A percentile compares a stretch with the other conserved stretches of the same genome.
phyloP scores from a whole-genome alignment of 23 tunicate genomes.

The Ciona savignyi region DNA sequence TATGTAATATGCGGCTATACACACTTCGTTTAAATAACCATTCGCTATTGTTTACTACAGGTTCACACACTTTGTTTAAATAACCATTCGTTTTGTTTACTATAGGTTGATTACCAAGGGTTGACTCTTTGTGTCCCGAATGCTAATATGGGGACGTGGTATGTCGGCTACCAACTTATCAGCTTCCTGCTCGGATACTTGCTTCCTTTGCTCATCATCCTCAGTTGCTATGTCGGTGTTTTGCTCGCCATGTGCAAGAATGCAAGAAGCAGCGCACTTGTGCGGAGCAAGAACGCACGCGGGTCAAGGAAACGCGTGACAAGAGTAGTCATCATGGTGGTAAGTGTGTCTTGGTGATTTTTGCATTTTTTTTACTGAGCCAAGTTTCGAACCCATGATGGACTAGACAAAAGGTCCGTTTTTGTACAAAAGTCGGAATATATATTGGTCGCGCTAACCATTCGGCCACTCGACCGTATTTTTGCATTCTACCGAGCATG shows the following conservation, averaged over 20 bases:
- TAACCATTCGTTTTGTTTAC: constrained; percentile 11
- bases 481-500: no score
- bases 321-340: constrained; percentile 68
- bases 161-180: constrained; percentile 32
- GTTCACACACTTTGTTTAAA: no score
- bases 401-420: no score
- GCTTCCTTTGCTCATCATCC: constrained; percentile 55
- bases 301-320: constrained; percentile 50
- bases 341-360: no score
- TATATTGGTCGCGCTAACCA: no score
- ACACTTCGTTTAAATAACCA: no score
- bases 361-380: no score
- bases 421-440: no score
- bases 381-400: no score
- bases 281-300: constrained; percentile 15
- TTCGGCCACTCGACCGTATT: no score
- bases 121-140: constrained; percentile 32
- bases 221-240: constrained; percentile 70
- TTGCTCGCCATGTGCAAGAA: constrained; percentile 38
- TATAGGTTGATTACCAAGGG: constrained; percentile 28
- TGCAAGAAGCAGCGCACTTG: constrained; percentile 38
- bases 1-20: no score
- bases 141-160: constrained; percentile 10
- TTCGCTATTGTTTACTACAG: no score
- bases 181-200: constrained; percentile 49